These are phyloP conservation scores for Megaptera novaeangliae DNA, from an alignment of 2,113 vertebrate genomes.

Conservation along the genomic window DNA sequence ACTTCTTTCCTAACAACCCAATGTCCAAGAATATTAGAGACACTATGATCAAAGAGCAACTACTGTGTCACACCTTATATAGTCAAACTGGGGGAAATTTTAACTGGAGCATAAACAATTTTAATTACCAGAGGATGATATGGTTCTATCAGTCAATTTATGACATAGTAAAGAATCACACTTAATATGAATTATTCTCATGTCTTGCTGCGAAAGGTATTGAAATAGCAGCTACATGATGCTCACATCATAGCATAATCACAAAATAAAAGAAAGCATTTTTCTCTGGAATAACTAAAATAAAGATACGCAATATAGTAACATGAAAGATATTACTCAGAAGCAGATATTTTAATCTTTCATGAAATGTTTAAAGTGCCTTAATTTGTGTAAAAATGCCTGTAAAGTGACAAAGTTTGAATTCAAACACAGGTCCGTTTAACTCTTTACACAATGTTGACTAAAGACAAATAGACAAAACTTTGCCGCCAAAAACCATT, in stretches of 20 bases:
- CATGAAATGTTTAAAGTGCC: neutral
- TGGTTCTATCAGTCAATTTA: neutral
- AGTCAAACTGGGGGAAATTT: neutral
- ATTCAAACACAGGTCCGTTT: neutral
- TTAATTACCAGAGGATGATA: neutral
- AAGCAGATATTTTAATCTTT: neutral
- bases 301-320: neutral
- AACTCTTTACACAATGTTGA: neutral
- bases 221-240: conserved; percentile 1
- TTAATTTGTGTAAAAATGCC: neutral
- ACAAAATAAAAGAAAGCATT: conserved; percentile 29
- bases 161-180: neutral
- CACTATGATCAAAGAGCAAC: neutral
- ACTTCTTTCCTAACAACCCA: neutral
- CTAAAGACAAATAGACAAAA: neutral
- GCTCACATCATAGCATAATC: neutral
- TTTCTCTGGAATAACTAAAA: conserved; percentile 1
- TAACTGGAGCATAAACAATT: neutral
- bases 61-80: neutral
- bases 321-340: neutral
- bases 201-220: conserved; percentile 13
- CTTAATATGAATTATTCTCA: neutral
- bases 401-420: neutral
- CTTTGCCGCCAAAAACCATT: neutral
- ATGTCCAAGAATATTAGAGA: neutral